Percentiles rank a stretch among this genome's conserved stretches.
phyloP scores from a whole-genome alignment of 2,888 invertebrate genomes.

The Slavum lentiscoides region DNA sequence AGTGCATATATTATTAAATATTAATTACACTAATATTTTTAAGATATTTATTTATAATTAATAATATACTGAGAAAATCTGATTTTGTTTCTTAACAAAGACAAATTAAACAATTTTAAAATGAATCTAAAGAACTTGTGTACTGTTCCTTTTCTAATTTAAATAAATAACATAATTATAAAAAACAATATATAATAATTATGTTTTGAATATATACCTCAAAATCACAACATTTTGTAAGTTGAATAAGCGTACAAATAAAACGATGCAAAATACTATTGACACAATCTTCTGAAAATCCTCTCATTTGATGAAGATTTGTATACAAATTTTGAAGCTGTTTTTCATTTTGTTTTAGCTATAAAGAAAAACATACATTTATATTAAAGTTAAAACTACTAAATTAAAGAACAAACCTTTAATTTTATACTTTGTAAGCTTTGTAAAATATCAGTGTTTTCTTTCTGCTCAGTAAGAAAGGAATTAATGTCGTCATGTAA shows the following conservation, averaged over 20 bases:
- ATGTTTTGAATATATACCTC: slow-evolving; percentile 20
- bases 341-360: slow-evolving; percentile 63
- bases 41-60: no score
- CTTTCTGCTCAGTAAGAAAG: slow-evolving; percentile 34
- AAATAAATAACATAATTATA: slow-evolving; percentile 61
- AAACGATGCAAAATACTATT: slow-evolving; percentile 68
- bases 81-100: no score
- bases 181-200: neutral
- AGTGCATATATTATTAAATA: no score
- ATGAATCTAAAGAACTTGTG: no score
- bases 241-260: slow-evolving; percentile 64
- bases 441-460: slow-evolving; percentile 57
- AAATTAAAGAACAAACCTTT: slow-evolving; percentile 58
- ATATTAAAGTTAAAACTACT: neutral
- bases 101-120: no score
- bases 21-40: no score
- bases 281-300: slow-evolving; percentile 71
- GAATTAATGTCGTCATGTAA: slow-evolving; percentile 12
- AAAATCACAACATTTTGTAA: slow-evolving; percentile 54
- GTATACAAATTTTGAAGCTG: slow-evolving; percentile 64
- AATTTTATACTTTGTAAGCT: slow-evolving; percentile 57
- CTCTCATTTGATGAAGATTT: slow-evolving; percentile 63
- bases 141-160: slow-evolving; percentile 54
- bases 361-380: slow-evolving; percentile 50
- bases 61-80: no score